Base-by-base conservation (phyloP, 2,797 vertebrate species). In the Acipenser transmontanus region DNA sequence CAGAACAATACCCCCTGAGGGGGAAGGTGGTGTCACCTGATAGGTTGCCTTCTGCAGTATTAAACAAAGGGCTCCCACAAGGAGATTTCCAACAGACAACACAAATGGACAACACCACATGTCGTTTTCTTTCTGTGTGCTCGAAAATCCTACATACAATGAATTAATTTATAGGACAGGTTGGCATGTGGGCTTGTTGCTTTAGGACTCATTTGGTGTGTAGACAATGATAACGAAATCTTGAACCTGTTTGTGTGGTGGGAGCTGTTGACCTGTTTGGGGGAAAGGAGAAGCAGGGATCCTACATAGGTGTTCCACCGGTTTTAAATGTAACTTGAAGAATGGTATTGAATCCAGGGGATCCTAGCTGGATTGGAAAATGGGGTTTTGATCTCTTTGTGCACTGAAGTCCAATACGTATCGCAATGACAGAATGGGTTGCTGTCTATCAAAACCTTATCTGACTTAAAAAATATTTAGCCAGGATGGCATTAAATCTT, bases 11-110 rank as follows among this genome's bases (percentile, higher is more conserved):
- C 61, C 59, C 34, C 6, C 49, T 12, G 8, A 48, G 65, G n/a
- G 66, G 73, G 74, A 69, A 9, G 20, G 73, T 73, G 47, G 17
- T 64, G 65, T 77, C 74, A 84, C 74, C 76, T 84, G 77, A 81
- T 78, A 68, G 64, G 63, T 66, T 60, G 68, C 65, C 66, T 68
- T 57, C 59, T 59, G 62, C 68, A 34, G 62, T 34, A 34, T 11
- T 68, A 78, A 71, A 76, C 71, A 80, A 71, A 74, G 64, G 75
- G 65, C 62, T 59, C 69, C 65, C 14, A 34, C 7, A 59, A 61
- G 67, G 61, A 62, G 68, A 17, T 67, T 50, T 56, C 48, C 63
- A 57, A 67, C 61, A 20, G n/a, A 50, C 69, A 47, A 66, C 59
- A 7, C 13, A 20, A 49, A 34, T 10, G 59, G 10, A 50, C 51